Conservation (phyloP, 2,113 vertebrate species). For the Gavia stellata region DNA sequence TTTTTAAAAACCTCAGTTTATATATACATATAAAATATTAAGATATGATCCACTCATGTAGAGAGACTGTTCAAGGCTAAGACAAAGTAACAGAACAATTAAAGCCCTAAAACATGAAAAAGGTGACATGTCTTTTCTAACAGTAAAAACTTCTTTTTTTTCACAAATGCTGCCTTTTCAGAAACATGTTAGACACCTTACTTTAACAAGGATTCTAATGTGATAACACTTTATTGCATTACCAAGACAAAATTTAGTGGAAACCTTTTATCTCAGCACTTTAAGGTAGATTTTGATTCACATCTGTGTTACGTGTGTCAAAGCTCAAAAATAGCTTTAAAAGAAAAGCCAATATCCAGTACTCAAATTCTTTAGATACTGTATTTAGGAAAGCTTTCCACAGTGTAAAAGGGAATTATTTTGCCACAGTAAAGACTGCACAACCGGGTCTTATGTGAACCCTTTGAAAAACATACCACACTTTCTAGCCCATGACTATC, state of each 20-base stretch:
- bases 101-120: background rate
- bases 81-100: slow-evolving; percentile 5
- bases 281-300: background rate
- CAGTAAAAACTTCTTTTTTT: background rate
- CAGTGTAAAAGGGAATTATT: background rate
- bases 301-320: background rate
- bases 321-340: background rate
- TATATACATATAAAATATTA: slow-evolving; percentile 45
- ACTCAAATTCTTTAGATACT: background rate
- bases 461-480: background rate
- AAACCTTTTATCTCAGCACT: slow-evolving; percentile 15
- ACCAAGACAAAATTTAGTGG: slow-evolving; percentile 18
- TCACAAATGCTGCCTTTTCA: background rate
- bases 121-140: background rate
- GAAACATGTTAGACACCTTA: slow-evolving; percentile 6
- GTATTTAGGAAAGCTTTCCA: background rate
- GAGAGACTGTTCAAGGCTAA: background rate
- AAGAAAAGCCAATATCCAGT: background rate
- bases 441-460: background rate
- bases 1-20: slow-evolving; percentile 62
- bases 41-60: slow-evolving; percentile 29
- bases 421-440: background rate
- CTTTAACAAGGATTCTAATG: background rate
- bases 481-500: background rate
- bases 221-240: slow-evolving; percentile 22